Conservation (phyloP, 2,888 invertebrate species). For the Eudemis profundana region DNA sequence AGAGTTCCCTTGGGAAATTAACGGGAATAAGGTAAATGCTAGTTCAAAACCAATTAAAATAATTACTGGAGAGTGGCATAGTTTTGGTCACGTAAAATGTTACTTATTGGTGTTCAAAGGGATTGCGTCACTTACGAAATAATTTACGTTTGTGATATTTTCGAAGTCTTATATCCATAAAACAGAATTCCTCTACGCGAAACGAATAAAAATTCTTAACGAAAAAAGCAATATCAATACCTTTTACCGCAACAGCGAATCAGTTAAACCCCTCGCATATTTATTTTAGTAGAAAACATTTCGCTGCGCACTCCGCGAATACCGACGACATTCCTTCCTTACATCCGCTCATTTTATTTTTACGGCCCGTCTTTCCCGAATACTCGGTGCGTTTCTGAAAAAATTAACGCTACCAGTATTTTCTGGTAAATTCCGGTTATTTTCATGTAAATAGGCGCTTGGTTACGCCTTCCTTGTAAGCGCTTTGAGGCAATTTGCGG, state of each 20-base stretch:
- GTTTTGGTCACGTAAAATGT: no score
- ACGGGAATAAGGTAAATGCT: no score
- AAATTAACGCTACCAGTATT: slow-evolving; percentile 51
- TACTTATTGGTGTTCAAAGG: no score
- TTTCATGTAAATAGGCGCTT: slow-evolving; percentile 20
- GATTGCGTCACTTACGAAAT: no score
- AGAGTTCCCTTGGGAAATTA: no score
- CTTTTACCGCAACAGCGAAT: slow-evolving; percentile 5
- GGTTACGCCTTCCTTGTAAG: slow-evolving; percentile 14
- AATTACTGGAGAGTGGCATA: no score
- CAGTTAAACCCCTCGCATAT: background rate
- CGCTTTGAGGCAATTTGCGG: slow-evolving; percentile 25
- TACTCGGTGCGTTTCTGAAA: slow-evolving; percentile 63
- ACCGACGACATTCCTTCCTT: slow-evolving; percentile 66
- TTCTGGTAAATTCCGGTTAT: slow-evolving; percentile 27
- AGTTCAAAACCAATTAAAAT: no score
- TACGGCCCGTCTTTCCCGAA: slow-evolving; percentile 68
- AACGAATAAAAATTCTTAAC: background rate
- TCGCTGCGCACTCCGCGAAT: slow-evolving; percentile 60
- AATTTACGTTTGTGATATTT: no score
- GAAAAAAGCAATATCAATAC: slow-evolving; percentile 10
- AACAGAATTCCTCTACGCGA: background rate
- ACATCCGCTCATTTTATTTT: slow-evolving; percentile 71
- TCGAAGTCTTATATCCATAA: no score
- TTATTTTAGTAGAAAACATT: slow-evolving; percentile 23